A percentile compares a stretch with the other conserved stretches of the same genome.
Evolutionary conservation across 2,888 invertebrate genomes (phyloP).

Genomic region (Stenotaenia linearis): DNA sequence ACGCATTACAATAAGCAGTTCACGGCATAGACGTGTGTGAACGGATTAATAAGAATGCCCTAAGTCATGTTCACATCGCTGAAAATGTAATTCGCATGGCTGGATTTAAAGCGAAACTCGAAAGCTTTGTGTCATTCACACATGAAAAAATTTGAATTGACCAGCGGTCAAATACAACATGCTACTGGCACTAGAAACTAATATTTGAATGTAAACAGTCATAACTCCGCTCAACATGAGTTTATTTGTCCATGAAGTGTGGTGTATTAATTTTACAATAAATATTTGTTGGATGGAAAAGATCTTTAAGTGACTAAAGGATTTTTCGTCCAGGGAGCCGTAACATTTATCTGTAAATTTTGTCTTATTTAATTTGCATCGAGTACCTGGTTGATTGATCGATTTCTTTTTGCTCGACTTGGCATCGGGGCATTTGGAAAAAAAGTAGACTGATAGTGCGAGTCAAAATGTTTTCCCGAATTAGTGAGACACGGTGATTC

Average conservation of each 20-base stretch:
- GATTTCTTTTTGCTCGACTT: not conserved
- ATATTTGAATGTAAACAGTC: too few relatives aligned
- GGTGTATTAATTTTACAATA: too few relatives aligned
- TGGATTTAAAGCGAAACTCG: not conserved
- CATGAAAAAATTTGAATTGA: not conserved
- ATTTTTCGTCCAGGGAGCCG: not conserved
- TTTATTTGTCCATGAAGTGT: too few relatives aligned
- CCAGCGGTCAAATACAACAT: too few relatives aligned
- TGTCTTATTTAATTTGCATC: not conserved
- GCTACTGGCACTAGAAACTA: too few relatives aligned
- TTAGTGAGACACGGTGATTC: constrained; percentile 1
- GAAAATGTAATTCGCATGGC: not conserved
- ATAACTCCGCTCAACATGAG: too few relatives aligned
- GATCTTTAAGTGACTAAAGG: not conserved
- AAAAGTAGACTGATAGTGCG: not conserved
- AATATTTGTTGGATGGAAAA: not conserved
- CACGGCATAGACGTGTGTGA: not conserved
- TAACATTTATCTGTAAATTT: not conserved
- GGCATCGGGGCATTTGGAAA: not conserved
- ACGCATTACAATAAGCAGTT: not conserved
- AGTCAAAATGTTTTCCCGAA: constrained; percentile 1
- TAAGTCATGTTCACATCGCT: not conserved
- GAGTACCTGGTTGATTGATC: not conserved
- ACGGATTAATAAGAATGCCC: not conserved
- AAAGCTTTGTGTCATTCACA: not conserved